phyloP scores from a whole-genome alignment of 2,113 vertebrate genomes.

The Python bivittatus region DNA sequence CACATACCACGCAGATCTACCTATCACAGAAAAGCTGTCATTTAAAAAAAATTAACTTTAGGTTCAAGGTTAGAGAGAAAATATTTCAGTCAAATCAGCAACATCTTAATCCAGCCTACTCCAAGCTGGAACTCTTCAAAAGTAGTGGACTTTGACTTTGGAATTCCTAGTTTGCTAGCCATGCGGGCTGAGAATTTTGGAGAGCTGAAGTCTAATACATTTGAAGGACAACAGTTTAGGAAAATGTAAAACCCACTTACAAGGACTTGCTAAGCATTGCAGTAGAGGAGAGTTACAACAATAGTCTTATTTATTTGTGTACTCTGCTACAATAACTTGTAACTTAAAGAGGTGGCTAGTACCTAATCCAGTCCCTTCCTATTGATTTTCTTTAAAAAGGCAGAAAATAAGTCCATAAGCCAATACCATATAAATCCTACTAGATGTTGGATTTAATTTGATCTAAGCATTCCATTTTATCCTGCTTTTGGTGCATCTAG shows the following conservation, averaged over 20 bases:
- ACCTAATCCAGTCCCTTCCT: not conserved
- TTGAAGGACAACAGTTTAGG: not conserved
- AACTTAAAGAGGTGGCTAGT: not conserved
- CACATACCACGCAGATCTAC: too few relatives aligned
- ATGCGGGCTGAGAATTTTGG: not conserved
- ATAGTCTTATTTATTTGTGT: not conserved
- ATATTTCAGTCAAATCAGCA: not conserved
- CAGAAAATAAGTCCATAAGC: not conserved
- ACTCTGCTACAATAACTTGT: not conserved
- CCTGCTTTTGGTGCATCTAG: not conserved
- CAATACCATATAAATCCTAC: not conserved
- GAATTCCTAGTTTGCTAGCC: not conserved
- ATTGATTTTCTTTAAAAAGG: not conserved
- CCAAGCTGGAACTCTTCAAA: not conserved
- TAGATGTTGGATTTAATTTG: not conserved
- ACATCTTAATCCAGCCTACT: not conserved
- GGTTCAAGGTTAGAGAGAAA: not conserved
- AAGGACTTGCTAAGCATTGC: not conserved
- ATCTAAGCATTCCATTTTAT: not conserved
- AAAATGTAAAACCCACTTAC: not conserved
- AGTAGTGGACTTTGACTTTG: not conserved
- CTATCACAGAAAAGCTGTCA: not conserved
- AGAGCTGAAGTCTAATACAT: not conserved
- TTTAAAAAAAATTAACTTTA: not conserved
- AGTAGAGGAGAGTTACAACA: not conserved